Base-by-base conservation (phyloP, 2,797 vertebrate genomes). In the Psittacula echo region DNA sequence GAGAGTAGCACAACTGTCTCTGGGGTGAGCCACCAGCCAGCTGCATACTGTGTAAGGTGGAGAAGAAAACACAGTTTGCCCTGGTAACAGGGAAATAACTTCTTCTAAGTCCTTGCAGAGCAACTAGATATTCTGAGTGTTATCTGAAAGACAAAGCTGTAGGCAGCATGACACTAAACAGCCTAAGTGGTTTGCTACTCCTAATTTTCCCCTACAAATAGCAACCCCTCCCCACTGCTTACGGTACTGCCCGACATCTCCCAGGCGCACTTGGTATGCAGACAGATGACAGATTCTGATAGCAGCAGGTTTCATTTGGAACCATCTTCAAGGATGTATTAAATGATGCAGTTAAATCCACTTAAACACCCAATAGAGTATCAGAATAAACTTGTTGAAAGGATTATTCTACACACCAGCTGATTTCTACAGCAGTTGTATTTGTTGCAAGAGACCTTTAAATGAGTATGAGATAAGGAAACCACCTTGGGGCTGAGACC, bases 321-420 rank as follows among this genome's bases (percentile, higher is more conserved):
- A 80, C 81, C 72, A 74, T 62, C 93, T 88, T 94, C 89, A 91
- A 95, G 96, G 93, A 88, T 72, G 26, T 32, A 61, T 26, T 95
- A 84, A 95, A 90, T 1, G 5, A 82, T 54, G 64, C 47, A 77
- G 86, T 90, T 79, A 91, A 95, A 97, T 68, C 91, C 80, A 95
- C 89, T 91, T 89, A 95, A 95, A 91, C n/a, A 93, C 44, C 73
- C 65, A 60, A 61, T 0, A 29, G 29, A 94, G 48, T 71, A 73
- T 85, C 74, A 87, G 81, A 95, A 95, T 62, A 91, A 96, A 94
- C 53, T 75, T 51, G 71, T 90, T 95, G 91, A 80, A 94, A 82
- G 68, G 77, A 90, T 96, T 93, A 91, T 77, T 96, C 94, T 81
- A 41, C 60, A 86, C 44, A 48, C 11, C 2, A 51, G 74, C 27